phyloP scores from a whole-genome alignment of 2,888 invertebrate species.

The Tipula helvola region DNA sequence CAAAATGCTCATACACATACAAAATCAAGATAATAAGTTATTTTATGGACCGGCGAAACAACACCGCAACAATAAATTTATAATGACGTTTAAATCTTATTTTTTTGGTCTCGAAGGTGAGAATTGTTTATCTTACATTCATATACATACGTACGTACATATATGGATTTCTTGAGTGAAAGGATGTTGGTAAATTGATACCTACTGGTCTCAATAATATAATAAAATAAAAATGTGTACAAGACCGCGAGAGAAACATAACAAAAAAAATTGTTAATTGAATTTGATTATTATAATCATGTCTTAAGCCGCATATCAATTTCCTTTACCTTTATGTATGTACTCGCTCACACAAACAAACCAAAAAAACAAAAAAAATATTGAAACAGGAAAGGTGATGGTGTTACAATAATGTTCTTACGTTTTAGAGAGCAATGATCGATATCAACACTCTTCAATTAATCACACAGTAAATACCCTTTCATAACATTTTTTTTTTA shows the following conservation, averaged over 20 bases:
- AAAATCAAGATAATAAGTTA: neutral
- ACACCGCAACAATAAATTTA: neutral
- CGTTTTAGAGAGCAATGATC: neutral
- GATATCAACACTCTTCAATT: neutral
- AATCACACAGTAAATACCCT: neutral
- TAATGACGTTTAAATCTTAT: neutral
- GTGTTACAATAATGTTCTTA: neutral
- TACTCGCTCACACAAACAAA: neutral
- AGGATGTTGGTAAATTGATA: conserved; percentile 4
- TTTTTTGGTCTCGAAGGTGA: neutral
- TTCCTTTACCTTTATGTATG: neutral
- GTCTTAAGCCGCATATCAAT: neutral
- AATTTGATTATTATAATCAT: neutral
- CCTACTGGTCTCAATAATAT: neutral
- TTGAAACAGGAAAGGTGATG: neutral
- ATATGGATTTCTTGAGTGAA: neutral
- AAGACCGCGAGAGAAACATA: neutral
- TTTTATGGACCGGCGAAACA: neutral
- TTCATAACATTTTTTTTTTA: neutral
- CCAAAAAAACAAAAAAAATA: neutral
- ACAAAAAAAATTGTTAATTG: neutral
- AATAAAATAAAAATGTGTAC: neutral
- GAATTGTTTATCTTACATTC: neutral
- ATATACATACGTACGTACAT: neutral
- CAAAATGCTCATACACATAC: neutral